Evolutionary conservation across 2,113 vertebrate genomes (phyloP), one percentile per base, ranked within the genome.

Genomic region (Gallinago media): DNA sequence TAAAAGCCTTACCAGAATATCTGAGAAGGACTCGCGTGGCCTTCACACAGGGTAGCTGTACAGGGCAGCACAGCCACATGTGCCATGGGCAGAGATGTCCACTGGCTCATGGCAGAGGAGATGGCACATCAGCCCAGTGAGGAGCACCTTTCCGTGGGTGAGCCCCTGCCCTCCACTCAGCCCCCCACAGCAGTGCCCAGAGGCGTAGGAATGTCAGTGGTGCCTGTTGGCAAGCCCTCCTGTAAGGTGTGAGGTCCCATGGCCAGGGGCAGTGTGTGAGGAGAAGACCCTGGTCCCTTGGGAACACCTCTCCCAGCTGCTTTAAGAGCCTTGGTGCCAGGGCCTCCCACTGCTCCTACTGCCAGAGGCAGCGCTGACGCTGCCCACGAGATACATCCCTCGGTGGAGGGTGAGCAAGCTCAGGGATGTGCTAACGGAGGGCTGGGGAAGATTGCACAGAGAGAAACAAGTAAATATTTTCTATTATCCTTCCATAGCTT

Each of bases 401-500:
- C 3, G 0, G 10, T 4, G 16, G 65, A 55, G 23, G 15, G 20
- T 3, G 26, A 31, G 12, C 1, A 8, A 55, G 42, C 67, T 8
- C 44, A 25, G 59, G 42, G 36, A 40, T n/a, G 42, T 8, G 31
- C 44, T 54, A 15, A 44, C 23, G 44, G 32, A 82, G 40, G 31
- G 20, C 62, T 78, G 47, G 70, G 49, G 34, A 76, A 34, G 50
- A 22, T 46, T 73, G 55, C 34, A 8, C 66, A 58, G 54, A 70
- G 50, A 88, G 54, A 85, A 93, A 93, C 8, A 22, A 89, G 85
- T 73, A 70, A 79, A 89, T 88, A 93, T 83, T 93, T 93, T 73
- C 89, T 91, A 77, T 92, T 74, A 85, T 42, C 50, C 40, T 46
- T 95, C 87, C 75, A 17, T 80, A 88, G 62, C 46, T 87, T 94